Percentiles rank a stretch among this genome's conserved stretches.
phyloP scores from a whole-genome alignment of 2,113 vertebrate genomes.

The Daubentonia madagascariensis region DNA sequence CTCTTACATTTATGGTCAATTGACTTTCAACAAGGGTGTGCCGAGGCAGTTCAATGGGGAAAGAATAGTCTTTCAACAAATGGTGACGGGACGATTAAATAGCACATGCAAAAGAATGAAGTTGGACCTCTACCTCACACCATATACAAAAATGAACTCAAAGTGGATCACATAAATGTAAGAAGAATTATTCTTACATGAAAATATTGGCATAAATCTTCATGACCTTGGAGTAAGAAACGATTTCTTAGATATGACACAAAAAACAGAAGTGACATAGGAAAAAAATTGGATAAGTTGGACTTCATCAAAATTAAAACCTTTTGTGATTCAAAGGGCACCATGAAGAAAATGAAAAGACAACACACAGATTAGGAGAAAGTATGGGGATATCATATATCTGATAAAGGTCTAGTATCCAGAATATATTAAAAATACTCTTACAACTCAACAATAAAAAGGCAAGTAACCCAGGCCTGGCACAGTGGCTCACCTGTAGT shows the following conservation, averaged over 20 bases:
- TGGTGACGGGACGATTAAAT: no score
- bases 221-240: not conserved
- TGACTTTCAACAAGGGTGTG: not conserved
- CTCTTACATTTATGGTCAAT: accelerated
- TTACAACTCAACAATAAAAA: not conserved
- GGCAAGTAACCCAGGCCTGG: not conserved
- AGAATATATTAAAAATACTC: not conserved
- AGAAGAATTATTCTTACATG: no score
- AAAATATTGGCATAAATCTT: not conserved
- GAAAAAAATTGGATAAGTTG: not conserved
- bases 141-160: not conserved
- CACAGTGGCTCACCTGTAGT: no score
- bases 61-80: not conserved
- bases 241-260: not conserved
- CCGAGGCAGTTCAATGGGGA: not conserved
- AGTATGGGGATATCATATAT: not conserved
- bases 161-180: not conserved
- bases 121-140: not conserved
- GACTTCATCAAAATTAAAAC: not conserved
- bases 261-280: not conserved
- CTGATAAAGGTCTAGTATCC: not conserved
- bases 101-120: not conserved
- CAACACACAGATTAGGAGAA: not conserved
- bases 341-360: not conserved
- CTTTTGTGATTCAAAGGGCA: not conserved